phyloP scores from a whole-genome alignment of 2,113 vertebrate genomes.

The Plectropomus leopardus region DNA sequence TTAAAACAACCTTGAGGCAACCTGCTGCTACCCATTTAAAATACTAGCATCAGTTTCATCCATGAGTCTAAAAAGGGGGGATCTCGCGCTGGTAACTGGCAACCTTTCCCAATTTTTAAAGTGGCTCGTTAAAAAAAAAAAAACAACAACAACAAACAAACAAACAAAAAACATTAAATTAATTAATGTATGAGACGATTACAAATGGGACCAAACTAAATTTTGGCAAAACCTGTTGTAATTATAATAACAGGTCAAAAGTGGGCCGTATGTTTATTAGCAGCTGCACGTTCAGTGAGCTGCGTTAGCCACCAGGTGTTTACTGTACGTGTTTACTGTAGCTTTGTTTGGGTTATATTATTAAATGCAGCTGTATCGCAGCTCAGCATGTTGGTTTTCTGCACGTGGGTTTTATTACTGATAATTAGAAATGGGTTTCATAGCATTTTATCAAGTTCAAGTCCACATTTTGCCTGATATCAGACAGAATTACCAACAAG shows the following conservation, averaged over 20 bases:
- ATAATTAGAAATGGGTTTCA: neutral
- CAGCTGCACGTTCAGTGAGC: neutral
- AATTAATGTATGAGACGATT: neutral
- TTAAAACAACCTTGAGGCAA: neutral
- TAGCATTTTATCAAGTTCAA: neutral
- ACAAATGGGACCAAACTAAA: neutral
- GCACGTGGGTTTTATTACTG: neutral
- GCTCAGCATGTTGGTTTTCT: neutral
- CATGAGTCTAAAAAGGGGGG: neutral
- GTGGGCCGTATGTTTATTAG: neutral
- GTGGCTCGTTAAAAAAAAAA: constrained; percentile 12
- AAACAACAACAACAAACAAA: no score
- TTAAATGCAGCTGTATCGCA: neutral
- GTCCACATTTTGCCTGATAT: no score
- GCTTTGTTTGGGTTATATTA: neutral
- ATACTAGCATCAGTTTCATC: neutral
- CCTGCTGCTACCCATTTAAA: constrained; percentile 25
- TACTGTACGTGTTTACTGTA: neutral
- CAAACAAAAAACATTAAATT: neutral
- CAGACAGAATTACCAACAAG: no score
- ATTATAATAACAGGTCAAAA: neutral
- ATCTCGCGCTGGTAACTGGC: constrained; percentile 7
- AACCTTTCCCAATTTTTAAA: constrained; percentile 1
- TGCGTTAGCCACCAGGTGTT: constrained; percentile 2
- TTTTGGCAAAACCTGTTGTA: neutral